A percentile compares a stretch with the other conserved stretches of the same genome.
Evolutionary conservation across 2,113 vertebrate genomes (phyloP).

Genomic region (Pelvicachromis taeniatus): DNA sequence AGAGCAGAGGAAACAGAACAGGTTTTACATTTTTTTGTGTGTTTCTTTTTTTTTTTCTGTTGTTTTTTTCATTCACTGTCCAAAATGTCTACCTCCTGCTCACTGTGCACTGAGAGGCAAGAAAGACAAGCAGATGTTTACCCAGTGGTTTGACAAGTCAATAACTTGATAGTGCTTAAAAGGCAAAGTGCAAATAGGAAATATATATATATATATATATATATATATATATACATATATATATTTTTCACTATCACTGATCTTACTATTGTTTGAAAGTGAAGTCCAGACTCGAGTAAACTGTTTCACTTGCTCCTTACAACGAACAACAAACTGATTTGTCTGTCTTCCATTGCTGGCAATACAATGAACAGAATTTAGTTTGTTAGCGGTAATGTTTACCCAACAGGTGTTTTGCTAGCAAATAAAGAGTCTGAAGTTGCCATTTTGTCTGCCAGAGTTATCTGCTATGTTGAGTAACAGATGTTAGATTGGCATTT

Average conservation of each 20-base stretch:
- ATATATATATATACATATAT: not conserved
- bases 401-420: not conserved
- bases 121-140: not conserved
- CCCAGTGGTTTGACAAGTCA: not conserved
- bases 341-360: not conserved
- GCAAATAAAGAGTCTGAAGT: not conserved
- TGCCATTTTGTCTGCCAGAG: not conserved
- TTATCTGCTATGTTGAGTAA: not conserved
- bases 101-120: not conserved
- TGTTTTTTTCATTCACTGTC: conserved; percentile 1
- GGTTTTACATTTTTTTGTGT: not conserved
- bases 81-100: not conserved
- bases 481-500: not conserved
- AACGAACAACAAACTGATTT: not conserved
- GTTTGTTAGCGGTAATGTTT: not conserved
- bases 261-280: not conserved
- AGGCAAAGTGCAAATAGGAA: not conserved
- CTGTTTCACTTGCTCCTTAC: not conserved
- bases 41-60: not conserved
- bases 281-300: not conserved
- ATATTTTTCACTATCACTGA: not conserved
- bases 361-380: not conserved
- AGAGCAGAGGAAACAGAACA: conserved; percentile 8
- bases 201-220: not conserved
- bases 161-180: not conserved